Evolutionary conservation across 2,797 vertebrate species (phyloP).

Genomic region (Eulemur albifrons): DNA sequence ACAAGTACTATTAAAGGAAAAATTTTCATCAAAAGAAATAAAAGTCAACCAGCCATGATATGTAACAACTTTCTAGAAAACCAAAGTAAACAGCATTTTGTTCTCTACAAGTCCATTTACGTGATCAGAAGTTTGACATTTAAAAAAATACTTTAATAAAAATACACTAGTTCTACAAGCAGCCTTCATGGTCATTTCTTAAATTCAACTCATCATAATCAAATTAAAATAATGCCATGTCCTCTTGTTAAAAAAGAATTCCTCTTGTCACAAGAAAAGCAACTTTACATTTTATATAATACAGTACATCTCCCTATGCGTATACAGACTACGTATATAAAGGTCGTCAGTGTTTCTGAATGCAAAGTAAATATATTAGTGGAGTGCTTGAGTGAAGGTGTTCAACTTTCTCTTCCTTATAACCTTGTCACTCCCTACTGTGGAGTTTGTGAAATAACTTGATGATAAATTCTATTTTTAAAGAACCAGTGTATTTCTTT

Average conservation of each 20-base stretch:
- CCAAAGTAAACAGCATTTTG: conserved; percentile 74
- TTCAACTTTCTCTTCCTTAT: conserved; percentile 61
- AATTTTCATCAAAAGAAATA: conserved; percentile 62
- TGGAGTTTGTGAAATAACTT: conserved; percentile 59
- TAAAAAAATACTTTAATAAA: conserved; percentile 80
- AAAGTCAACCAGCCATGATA: conserved; percentile 69
- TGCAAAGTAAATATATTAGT: conserved; percentile 71
- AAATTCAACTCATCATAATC: conserved; percentile 77
- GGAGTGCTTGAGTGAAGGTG: conserved; percentile 63
- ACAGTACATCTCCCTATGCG: conserved; percentile 71
- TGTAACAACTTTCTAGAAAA: conserved; percentile 72
- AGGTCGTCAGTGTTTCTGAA: conserved; percentile 73
- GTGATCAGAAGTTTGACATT: conserved; percentile 78
- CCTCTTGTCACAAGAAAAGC: conserved; percentile 73
- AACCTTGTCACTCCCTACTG: conserved; percentile 71
- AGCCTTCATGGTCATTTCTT: conserved; percentile 79
- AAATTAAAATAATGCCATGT: conserved; percentile 79
- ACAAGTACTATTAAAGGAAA: conserved; percentile 73
- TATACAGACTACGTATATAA: conserved; percentile 74
- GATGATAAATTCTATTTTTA: conserved; percentile 66
- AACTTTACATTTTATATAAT: conserved; percentile 75
- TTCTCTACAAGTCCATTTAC: conserved; percentile 71
- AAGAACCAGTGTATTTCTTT: conserved; percentile 67
- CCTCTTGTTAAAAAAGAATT: conserved; percentile 60
- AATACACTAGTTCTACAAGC: conserved; percentile 77